Evolutionary conservation across 1,140 invertebrate species (phyloP), one percentile per base, ranked within the genome.

Genomic region (Temnothorax nylanderi): DNA sequence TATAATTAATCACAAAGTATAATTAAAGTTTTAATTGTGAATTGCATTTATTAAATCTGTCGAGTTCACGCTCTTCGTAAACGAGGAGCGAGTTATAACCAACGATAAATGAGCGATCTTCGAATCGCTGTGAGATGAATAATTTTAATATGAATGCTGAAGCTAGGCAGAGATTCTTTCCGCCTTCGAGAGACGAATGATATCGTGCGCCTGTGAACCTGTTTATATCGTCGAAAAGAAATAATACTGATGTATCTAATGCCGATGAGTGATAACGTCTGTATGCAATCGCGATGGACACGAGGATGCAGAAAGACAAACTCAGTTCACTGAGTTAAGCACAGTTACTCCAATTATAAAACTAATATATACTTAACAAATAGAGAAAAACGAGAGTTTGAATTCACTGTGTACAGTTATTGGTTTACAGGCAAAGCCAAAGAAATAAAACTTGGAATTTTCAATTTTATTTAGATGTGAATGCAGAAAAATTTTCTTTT

Each of bases 31-130:
- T 75, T 8, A 56, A 41, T 56, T 54, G 10, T 51, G 11, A 3
- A 37, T 41, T 37, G 34, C 11, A 0, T 21, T 75, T 56, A 75
- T 16, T 75, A 56, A 75, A 56, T 56, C 11, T 75, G 8, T 62
- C 56, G 16, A 47, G 41, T 62, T 77, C 16, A 26, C 58, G 18
- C 21, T 64, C 8, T 21, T 77, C 58, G 21, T 47, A 77, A 54
- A 21, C 44, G 26, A n/a, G 18, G 4, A n/a, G 11, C 44, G 11
- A 75, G 72, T 75, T 75, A 75, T 56, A 6, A 41, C 10, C 11
- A 13, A 78, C 58, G 58, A 65, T 49, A 32, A 78, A 65, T 78
- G 56, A 76, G 21, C 54, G 74, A 62, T 77, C 56, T 77, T 8
- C n/a, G 54, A 76, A 60, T 76, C 13, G n/a, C 54, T 11, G 37